phyloP scores from a whole-genome alignment of 2,888 invertebrate species.

The Limnephilus auricula region DNA sequence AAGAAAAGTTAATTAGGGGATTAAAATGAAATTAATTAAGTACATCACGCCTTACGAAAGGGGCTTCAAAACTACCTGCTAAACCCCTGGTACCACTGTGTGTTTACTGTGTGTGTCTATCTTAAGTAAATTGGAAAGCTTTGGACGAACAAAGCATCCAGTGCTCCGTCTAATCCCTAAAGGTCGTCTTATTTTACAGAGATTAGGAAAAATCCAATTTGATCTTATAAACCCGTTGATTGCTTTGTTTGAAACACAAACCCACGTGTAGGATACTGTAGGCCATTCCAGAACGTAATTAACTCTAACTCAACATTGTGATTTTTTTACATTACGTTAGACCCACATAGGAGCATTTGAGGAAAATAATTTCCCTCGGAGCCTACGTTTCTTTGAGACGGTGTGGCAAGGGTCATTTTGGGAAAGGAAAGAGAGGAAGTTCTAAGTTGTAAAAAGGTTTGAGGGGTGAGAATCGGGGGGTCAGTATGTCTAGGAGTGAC shows the following conservation, averaged over 20 bases:
- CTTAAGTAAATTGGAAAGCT: constrained; percentile 6
- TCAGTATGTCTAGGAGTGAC: too few species aligned
- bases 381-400: too few species aligned
- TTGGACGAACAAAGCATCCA: neutral
- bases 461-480: too few species aligned
- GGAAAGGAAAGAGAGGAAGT: too few species aligned
- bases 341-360: too few species aligned
- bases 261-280: neutral
- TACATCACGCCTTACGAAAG: neutral
- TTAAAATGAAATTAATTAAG: neutral
- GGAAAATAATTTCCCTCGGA: too few species aligned
- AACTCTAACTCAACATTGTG: too few species aligned
- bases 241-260: neutral
- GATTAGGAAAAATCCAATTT: constrained; percentile 3
- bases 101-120: neutral
- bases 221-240: constrained; percentile 12
- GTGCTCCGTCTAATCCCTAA: neutral
- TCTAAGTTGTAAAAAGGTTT: too few species aligned
- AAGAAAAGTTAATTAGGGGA: neutral
- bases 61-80: neutral
- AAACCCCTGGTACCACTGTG: neutral
- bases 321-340: too few species aligned
- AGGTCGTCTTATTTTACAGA: neutral
- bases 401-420: too few species aligned
- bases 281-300: too few species aligned